Evolutionary conservation across 30 jellyfish, hydroid and myxozoan genomes (phyloP).

Genomic region (Aurelia sp.): DNA sequence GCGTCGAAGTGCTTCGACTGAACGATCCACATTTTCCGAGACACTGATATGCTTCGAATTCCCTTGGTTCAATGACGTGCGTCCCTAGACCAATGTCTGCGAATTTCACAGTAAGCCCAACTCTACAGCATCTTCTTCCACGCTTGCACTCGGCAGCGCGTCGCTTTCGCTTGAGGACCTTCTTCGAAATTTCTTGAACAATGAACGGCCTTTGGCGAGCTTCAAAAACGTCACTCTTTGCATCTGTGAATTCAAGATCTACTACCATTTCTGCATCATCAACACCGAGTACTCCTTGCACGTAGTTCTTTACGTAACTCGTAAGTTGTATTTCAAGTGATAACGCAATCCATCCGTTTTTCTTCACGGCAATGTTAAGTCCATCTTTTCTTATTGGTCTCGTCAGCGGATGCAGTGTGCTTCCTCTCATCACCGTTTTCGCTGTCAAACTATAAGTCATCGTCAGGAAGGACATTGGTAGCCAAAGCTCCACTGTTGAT

Average conservation of each 20-base stretch:
- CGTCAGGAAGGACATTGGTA: not conserved
- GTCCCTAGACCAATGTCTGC: conserved; percentile 48
- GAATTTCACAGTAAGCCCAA: conserved; percentile 34
- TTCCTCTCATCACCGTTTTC: not conserved
- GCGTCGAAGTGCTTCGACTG: conserved; percentile 44
- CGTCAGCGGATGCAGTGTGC: not conserved
- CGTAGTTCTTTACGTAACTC: too few relatives aligned
- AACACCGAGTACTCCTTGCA: too few relatives aligned
- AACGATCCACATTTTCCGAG: conserved; percentile 58
- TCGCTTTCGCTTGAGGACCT: conserved; percentile 6
- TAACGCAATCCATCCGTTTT: not conserved
- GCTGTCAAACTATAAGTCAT: not conserved
- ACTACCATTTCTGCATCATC: not conserved
- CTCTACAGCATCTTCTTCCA: conserved; percentile 49
- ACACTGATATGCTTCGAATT: conserved; percentile 66
- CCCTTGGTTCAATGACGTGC: conserved; percentile 59
- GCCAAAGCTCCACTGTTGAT: not conserved
- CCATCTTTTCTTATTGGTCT: not conserved
- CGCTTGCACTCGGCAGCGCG: conserved; percentile 42
- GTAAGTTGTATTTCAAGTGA: not conserved
- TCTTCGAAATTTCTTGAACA: conserved; percentile 31
- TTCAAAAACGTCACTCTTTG: not conserved
- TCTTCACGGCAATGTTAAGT: not conserved
- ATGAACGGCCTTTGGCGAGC: conserved; percentile 24
- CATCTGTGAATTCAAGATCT: not conserved